phyloP scores from a whole-genome alignment of 53 echinoderm and acorn worm species.

The Astropecten irregularis region DNA sequence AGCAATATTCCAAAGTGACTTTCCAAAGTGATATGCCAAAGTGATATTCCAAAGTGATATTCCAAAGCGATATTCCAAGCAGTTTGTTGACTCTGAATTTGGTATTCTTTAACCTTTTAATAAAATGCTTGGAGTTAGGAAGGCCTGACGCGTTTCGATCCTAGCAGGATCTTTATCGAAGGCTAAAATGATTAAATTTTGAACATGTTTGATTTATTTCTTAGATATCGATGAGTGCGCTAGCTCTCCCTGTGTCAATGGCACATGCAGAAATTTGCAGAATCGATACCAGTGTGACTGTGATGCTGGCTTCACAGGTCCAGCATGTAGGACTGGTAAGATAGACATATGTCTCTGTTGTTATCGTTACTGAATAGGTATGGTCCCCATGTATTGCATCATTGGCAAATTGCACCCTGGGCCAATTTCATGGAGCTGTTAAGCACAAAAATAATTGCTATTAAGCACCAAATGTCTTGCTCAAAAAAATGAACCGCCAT shows the following conservation, averaged over 20 bases:
- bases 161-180: no score
- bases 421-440: no score
- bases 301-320: constrained; percentile 49
- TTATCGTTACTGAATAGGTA: no score
- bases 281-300: constrained; percentile 63
- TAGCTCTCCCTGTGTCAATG: constrained; percentile 55
- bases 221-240: constrained; percentile 72
- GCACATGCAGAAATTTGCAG: constrained; percentile 41
- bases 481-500: no score
- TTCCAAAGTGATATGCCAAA: not conserved
- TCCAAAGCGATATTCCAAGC: not conserved
- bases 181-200: no score
- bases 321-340: constrained; percentile 55
- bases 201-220: not conserved
- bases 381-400: no score
- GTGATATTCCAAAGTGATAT: not conserved
- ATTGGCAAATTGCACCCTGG: no score
- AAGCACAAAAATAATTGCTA: no score
- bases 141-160: no score
- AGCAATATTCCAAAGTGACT: not conserved
- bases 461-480: no score
- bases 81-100: not conserved
- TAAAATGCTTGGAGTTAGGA: no score
- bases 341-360: no score
- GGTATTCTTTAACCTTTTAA: not conserved